phyloP scores from a whole-genome alignment of 92 coral and sea anemone species.

The Scolanthus callimorphus region DNA sequence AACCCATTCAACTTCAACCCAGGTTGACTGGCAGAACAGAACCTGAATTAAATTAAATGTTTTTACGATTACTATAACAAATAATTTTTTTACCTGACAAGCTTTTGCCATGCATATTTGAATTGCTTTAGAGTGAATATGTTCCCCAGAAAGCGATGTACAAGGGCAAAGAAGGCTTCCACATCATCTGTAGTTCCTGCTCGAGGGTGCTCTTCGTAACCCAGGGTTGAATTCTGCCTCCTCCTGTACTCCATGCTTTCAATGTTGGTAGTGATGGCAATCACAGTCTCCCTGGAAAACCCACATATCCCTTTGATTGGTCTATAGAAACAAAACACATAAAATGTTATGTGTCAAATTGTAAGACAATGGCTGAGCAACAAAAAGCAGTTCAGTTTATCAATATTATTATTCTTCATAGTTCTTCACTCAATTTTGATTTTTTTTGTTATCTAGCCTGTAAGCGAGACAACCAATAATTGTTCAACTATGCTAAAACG shows the following conservation, averaged over 20 bases:
- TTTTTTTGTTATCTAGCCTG: too few relatives aligned
- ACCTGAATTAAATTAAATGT: too few relatives aligned
- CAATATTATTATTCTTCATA: too few relatives aligned
- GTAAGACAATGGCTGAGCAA: too few relatives aligned
- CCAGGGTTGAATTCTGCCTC: slow-evolving; percentile 24
- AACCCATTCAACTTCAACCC: too few relatives aligned
- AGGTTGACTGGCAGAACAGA: too few relatives aligned
- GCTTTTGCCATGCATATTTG: slow-evolving; percentile 42
- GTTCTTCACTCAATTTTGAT: too few relatives aligned
- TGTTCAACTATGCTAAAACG: too few relatives aligned
- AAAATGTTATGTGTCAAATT: too few relatives aligned
- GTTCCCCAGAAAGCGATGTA: slow-evolving; percentile 44
- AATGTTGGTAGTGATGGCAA: slow-evolving; percentile 55
- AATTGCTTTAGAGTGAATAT: slow-evolving; percentile 50
- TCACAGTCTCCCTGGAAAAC: slow-evolving; percentile 52
- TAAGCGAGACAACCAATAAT: too few relatives aligned
- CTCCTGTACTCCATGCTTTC: slow-evolving; percentile 51
- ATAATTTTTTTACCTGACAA: slow-evolving; percentile 45
- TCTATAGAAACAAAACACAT: slow-evolving; percentile 13
- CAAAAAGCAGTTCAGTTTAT: too few relatives aligned
- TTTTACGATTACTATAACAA: too few relatives aligned
- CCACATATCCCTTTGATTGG: slow-evolving; percentile 58
- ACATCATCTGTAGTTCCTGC: slow-evolving; percentile 69
- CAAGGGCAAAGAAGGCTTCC: slow-evolving; percentile 46
- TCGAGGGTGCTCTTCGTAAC: slow-evolving; percentile 57